Evolutionary conservation across 2,113 vertebrate species (phyloP), one percentile per base, ranked within the genome.

Genomic region (Eonycteris spelaea): DNA sequence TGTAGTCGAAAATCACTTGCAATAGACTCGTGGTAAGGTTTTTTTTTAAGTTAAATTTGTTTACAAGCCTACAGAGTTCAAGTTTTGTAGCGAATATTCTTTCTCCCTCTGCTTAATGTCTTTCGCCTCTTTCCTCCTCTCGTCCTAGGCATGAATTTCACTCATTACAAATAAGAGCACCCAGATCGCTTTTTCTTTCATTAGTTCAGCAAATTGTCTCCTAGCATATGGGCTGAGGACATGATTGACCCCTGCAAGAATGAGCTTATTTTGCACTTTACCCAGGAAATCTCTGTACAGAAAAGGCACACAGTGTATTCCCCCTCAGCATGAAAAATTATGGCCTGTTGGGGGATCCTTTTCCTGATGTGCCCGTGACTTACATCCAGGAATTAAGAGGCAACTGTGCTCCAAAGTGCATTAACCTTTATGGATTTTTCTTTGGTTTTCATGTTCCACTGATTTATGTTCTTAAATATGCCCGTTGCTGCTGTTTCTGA

Each of bases 1-100:
- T 98, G 95, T 97, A 98, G 96, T 96, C 79, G 10, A 97, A 98
- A 98, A 98, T 98, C 97, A 98, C 97, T 97, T 97, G 96, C 90
- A 96, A 77, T 96, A 82, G 92, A 96, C 97, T 98, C 94, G 84
- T 7, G 67, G 84, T 80, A 96, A 92, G 97, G 96, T 96, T 96
- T 95, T 40, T 33, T 98, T 97, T 78, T 48, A 96, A 96, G 92
- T 96, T 97, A 78, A 94, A 98, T 97, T 94, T 95, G 96, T 86
- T 97, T 97, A 93, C 95, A 87, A 40, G 90, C 97, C 96, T 71
- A 61, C 71, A 38, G 95, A 83, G 78, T 97, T 65, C 95, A 98
- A 96, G 98, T 97, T 96, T 63, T 13, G 19, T 78, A 95, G 82
- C 57, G 95, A 92, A 94, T 97, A 82, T 96, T 93, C 61, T 68